These are phyloP conservation scores for Dromiciops gliroides DNA, from an alignment of 2,113 vertebrate genomes.

Conservation along the genomic window DNA sequence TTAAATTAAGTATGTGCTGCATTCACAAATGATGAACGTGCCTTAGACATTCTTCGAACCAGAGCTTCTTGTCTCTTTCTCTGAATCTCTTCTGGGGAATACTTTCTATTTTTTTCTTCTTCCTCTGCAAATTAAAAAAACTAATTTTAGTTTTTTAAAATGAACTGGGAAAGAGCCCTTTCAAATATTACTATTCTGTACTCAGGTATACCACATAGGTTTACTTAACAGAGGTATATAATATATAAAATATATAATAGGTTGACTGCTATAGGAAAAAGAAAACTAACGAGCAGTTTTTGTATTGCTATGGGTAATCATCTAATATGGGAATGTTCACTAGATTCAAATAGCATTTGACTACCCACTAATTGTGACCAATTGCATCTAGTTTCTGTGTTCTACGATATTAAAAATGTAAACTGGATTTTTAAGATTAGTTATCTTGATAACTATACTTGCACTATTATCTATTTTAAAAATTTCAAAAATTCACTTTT, in stretches of 20 bases:
- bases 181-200: constrained; percentile 29
- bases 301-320: neutral
- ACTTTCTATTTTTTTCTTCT: constrained; percentile 86
- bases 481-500: neutral
- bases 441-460: neutral
- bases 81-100: constrained; percentile 93
- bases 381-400: constrained; percentile 30
- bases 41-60: constrained; percentile 88
- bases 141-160: constrained; percentile 18
- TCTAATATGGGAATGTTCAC: constrained; percentile 14
- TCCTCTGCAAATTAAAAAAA: constrained; percentile 83
- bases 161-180: constrained; percentile 16
- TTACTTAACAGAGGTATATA: constrained; percentile 22
- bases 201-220: neutral
- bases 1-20: constrained; percentile 60
- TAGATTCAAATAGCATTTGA: constrained; percentile 32
- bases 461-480: neutral
- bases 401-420: neutral
- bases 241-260: no score
- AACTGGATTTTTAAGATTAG: neutral
- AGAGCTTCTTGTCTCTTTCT: constrained; percentile 94
- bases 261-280: neutral
- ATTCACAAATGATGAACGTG: constrained; percentile 81
- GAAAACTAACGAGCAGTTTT: neutral
- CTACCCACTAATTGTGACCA: neutral